These are phyloP conservation scores for Rhinolophus sinicus DNA, from an alignment of 2,113 vertebrate species.

Conservation along the genomic window DNA sequence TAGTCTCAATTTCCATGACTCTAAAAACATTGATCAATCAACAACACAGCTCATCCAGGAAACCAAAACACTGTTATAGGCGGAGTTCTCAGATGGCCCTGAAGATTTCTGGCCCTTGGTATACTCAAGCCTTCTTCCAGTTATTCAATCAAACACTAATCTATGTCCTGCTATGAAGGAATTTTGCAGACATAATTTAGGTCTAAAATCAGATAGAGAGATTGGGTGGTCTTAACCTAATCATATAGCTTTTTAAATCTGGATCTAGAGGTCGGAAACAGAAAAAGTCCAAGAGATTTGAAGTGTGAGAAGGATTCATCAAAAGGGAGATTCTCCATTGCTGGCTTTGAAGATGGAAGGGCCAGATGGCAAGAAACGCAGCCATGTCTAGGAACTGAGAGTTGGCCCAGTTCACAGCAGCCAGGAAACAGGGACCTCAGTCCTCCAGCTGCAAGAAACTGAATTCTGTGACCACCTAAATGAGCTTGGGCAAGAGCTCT, in stretches of 20 bases:
- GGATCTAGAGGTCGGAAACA: conserved; percentile 17
- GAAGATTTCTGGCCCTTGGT: background rate
- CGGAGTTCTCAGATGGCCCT: background rate
- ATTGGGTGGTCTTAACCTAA: background rate
- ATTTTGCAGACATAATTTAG: background rate
- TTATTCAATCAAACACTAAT: background rate
- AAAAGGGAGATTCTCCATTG: background rate
- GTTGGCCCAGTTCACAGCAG: background rate
- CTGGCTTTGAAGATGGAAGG: background rate
- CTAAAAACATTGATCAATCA: background rate
- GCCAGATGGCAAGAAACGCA: background rate
- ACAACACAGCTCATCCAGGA: background rate
- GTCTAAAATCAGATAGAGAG: background rate
- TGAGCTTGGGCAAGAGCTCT: background rate
- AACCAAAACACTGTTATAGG: background rate
- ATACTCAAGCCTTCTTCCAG: background rate
- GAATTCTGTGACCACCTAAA: background rate
- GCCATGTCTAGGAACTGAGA: background rate
- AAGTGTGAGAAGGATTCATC: background rate
- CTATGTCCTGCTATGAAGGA: background rate
- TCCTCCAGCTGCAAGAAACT: background rate
- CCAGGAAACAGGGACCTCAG: background rate
- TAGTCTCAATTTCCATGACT: background rate
- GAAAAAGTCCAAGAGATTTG: background rate
- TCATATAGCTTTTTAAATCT: background rate